Evolutionary conservation across 1,140 invertebrate genomes (phyloP), one percentile per base, ranked within the genome.

Genomic region (Drosophila subobscura): DNA sequence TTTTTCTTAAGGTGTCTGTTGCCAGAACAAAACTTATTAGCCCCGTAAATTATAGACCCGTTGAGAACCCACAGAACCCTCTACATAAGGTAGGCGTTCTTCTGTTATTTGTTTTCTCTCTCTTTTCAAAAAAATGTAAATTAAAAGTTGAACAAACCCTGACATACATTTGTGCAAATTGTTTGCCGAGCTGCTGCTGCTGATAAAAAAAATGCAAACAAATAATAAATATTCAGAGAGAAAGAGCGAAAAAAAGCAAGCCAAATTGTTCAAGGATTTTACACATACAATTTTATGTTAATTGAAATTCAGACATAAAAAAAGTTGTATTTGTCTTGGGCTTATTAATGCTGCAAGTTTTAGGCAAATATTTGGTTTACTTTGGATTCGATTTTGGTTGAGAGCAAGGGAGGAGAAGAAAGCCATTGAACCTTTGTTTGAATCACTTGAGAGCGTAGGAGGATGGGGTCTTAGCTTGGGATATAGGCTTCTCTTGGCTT

Each of bases 301-400:
- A 85, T 81, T 68, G 56, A 80, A 73, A 72, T 58, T 54, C 12
- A 33, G 63, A 23, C 23, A 42, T 37, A 51, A 44, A 66, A 22
- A 41, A 40, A 54, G 41, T 78, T 66, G 64, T 59, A 27, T 70
- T 75, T 56, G 46, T 67, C 63, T 66, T 27, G 40, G 47, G n/a
- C 53, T 58, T 63, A 56, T 65, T 77, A 64, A 40, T 44, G 60
- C 8, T 60, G 60, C 67, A 75, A 80, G 60, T 72, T 72, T 47
- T 70, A 45, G 40, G 74, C 74, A 77, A 77, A 83, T 83, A 81
- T 74, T 81, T 74, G 20, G 22, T 16, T 51, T 63, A 58, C 63
- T 58, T 20, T 37, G 5, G 55, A 60, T 45, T 72, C 23, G 33
- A 46, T 41, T 33, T 59, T 50, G 25, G 22, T 25, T 5, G 14